Evolutionary conservation across 1,140 invertebrate species (phyloP).

Genomic region (Drosophila repleta): DNA sequence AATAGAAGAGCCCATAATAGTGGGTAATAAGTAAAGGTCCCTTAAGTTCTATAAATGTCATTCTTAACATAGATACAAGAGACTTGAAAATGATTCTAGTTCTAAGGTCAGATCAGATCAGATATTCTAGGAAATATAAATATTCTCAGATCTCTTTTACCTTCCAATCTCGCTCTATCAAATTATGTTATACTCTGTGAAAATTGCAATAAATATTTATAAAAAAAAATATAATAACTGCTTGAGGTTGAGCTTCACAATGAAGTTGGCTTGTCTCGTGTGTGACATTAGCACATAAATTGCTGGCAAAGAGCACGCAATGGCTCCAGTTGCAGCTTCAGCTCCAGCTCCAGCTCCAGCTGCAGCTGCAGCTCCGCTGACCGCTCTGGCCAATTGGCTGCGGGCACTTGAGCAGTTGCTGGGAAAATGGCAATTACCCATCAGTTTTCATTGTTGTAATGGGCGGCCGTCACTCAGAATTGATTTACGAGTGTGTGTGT

Average conservation of each 20-base stretch:
- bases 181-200: neutral
- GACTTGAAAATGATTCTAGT: no score
- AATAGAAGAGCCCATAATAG: no score
- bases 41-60: no score
- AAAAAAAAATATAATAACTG: constrained; percentile 24
- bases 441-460: constrained; percentile 78
- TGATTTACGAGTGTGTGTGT: constrained; percentile 80
- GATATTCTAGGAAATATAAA: no score
- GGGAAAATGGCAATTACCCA: constrained; percentile 75
- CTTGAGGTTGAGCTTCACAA: neutral
- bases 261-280: constrained; percentile 9
- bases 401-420: constrained; percentile 48
- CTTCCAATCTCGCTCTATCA: neutral
- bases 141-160: no score
- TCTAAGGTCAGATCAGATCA: no score
- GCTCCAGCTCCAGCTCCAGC: constrained; percentile 3
- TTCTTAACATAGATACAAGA: no score
- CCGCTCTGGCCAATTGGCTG: constrained; percentile 35
- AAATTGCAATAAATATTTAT: constrained; percentile 55
- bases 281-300: constrained; percentile 68
- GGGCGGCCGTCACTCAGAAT: constrained; percentile 61
- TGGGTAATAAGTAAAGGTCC: no score
- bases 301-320: constrained; percentile 59
- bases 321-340: no score
- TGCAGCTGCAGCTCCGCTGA: constrained; percentile 4